Conservation (phyloP, 1,140 invertebrate species). For the Lordiphosa mommai region DNA sequence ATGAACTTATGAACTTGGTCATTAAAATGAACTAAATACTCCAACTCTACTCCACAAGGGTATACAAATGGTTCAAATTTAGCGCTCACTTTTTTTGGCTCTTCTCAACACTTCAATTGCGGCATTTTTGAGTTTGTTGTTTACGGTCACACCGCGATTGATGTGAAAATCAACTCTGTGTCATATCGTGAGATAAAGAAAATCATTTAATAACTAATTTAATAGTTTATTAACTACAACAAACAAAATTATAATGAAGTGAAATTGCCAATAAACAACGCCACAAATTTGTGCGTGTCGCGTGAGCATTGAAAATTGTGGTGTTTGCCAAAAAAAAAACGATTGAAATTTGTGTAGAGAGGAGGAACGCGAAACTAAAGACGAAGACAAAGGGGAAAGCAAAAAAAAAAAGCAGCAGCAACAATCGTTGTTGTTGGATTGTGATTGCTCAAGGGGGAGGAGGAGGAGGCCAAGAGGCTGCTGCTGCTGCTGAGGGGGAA, state of each 20-base stretch:
- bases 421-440: not conserved
- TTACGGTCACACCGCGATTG: not conserved
- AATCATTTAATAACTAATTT: constrained; percentile 23
- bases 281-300: constrained; percentile 8
- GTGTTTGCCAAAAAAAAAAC: constrained; percentile 34
- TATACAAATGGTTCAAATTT: no score
- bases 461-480: constrained; percentile 31
- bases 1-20: no score
- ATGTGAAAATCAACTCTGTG: not conserved
- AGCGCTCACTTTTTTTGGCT: no score
- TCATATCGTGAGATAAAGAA: constrained; percentile 39
- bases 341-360: not conserved
- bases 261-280: constrained; percentile 28
- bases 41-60: no score
- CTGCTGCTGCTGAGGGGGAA: constrained; percentile 28
- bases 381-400: constrained; percentile 5
- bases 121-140: not conserved
- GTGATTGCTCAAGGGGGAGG: constrained; percentile 13
- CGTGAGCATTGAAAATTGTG: no score
- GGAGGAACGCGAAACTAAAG: constrained; percentile 16
- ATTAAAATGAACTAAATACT: no score
- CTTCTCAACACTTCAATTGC: no score
- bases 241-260: constrained; percentile 59
- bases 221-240: constrained; percentile 27
- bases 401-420: constrained; percentile 23